phyloP scores from a whole-genome alignment of 2,113 vertebrate species.

The Elgaria multicarinata region DNA sequence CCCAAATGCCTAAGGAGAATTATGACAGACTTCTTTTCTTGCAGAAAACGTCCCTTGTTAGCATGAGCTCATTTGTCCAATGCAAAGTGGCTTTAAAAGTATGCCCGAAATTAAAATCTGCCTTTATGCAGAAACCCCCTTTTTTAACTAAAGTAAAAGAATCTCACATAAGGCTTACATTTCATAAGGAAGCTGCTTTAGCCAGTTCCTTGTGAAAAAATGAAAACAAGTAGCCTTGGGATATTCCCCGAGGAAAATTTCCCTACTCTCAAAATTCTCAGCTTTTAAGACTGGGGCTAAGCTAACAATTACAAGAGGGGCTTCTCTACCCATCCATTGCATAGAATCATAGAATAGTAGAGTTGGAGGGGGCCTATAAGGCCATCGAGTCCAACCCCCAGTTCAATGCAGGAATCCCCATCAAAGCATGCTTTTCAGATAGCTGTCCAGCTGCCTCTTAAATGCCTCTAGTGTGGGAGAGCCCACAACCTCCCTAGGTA shows the following conservation, averaged over 20 bases:
- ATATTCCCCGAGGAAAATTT: no score
- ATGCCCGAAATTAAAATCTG: neutral
- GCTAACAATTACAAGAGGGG: neutral
- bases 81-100: neutral
- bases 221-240: neutral
- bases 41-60: conserved; percentile 42
- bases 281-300: neutral
- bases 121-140: neutral
- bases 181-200: neutral
- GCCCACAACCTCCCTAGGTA: no score
- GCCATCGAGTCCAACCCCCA: no score
- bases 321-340: no score
- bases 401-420: no score
- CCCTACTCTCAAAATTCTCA: neutral
- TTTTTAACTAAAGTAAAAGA: neutral
- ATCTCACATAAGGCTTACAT: neutral
- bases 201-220: neutral
- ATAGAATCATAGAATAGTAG: no score
- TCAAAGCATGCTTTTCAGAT: no score
- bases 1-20: conserved; percentile 22
- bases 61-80: conserved; percentile 18
- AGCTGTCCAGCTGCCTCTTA: no score
- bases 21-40: conserved; percentile 48
- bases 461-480: no score
- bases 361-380: no score